Base-by-base conservation (phyloP, 2,797 vertebrate species). In the Percopsis omiscomaycus region DNA sequence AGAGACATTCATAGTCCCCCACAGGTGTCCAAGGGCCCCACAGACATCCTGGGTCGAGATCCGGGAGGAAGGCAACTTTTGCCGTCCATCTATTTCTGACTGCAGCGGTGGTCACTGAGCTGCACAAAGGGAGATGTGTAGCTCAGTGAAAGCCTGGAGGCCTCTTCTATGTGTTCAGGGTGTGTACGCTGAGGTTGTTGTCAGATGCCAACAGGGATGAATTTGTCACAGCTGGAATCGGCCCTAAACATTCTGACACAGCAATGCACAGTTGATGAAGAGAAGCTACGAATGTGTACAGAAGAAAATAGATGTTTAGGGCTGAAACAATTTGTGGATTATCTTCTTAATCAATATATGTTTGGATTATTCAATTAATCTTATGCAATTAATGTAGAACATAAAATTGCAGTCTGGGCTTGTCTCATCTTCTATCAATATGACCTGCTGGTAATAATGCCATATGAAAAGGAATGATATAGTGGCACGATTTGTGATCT, bases 21-120 rank as follows among this genome's bases (percentile, higher is more conserved):
- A 78, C 89, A 91, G 90, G 90, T 91, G 90, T 89, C 85, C 78
- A 2, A 51, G 69, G 73, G 57, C 77, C 37, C 62, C 64, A 42
- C 61, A 46, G 69, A 62, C 79, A 62, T 84, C 82, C 77, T 63
- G 73, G 61, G 74, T 80, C 59, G 70, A 70, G 79, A 89, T 87
- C 86, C 81, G 81, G 84, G 71, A 61, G 66, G 11, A 28, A 58
- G 63, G 66, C 51, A 29, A 55, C 72, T 68, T 58, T 9, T 53
- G 69, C 56, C 6, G 58, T 76, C 69, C 73, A 48, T 81, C 78
- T 77, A 71, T 68, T 64, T 65, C 66, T 68, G 37, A 42, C 14
- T 37, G 83, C 81, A 80, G 78, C 60, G 29, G 55, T 5, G 78
- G 66, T 73, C 80, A 81, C 73, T 75, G 81, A 74, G 61, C 71